Evolutionary conservation across 2,113 vertebrate genomes (phyloP).

Genomic region (Boulengeromyrus knoepffleri): DNA sequence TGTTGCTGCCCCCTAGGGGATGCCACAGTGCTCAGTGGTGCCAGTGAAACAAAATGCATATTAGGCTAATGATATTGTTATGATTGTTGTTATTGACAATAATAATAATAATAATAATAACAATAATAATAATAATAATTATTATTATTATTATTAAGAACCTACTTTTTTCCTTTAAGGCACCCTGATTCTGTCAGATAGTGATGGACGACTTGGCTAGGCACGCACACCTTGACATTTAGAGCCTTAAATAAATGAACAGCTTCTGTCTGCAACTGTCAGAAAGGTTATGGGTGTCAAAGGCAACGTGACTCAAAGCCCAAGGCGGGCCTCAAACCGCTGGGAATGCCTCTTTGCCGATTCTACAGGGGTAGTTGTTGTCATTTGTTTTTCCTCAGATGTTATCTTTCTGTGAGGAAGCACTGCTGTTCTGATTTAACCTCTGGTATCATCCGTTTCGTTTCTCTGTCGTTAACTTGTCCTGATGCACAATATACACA

Average conservation of each 20-base stretch:
- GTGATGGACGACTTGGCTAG: conserved; percentile 15
- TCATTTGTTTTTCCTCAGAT: neutral
- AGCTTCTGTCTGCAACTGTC: conserved; percentile 28
- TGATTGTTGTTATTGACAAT: neutral
- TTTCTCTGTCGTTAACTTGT: neutral
- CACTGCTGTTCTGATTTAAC: neutral
- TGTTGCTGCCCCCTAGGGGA: neutral
- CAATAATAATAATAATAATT: neutral
- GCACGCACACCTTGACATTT: conserved; percentile 37
- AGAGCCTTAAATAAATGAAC: conserved; percentile 42
- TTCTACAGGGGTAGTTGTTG: neutral
- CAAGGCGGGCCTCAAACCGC: neutral
- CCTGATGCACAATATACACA: neutral
- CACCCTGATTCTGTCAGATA: neutral
- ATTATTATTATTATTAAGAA: neutral
- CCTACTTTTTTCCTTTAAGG: neutral
- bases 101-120: neutral
- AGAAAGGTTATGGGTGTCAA: conserved; percentile 39
- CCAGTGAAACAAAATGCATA: neutral
- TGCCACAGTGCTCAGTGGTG: neutral
- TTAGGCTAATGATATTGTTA: neutral
- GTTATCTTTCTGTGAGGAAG: neutral
- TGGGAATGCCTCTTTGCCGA: neutral
- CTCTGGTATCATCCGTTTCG: neutral
- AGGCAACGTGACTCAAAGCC: conserved; percentile 9